Conservation (phyloP, 2,797 vertebrate genomes). For the Rhynchotus rufescens region DNA sequence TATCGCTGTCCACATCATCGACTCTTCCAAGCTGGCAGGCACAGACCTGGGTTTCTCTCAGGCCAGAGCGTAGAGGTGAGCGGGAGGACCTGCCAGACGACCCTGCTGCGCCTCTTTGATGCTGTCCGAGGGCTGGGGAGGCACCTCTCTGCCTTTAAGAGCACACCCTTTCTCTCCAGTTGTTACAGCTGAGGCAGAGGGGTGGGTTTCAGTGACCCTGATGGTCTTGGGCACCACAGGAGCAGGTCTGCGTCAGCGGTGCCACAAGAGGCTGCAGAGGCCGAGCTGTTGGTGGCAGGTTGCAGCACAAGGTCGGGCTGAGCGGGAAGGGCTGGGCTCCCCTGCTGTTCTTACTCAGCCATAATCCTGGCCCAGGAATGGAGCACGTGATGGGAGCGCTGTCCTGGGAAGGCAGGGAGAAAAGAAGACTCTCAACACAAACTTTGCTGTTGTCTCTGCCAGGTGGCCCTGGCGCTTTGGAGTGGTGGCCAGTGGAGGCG, state of each 20-base stretch:
- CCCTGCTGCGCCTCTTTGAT: neutral
- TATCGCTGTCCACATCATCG: neutral
- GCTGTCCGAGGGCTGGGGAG: neutral
- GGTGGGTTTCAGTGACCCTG: neutral
- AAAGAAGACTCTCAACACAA: neutral
- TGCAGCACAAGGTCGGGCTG: too few species aligned
- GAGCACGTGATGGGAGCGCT: neutral
- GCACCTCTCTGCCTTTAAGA: neutral
- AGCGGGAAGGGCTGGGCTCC: too few species aligned
- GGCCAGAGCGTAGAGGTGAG: neutral
- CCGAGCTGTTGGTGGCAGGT: neutral
- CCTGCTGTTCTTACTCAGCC: too few species aligned
- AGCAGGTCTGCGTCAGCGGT: neutral
- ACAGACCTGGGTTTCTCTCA: fast-evolving
- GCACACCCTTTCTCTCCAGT: neutral
- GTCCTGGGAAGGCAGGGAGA: neutral
- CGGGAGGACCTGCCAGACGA: neutral
- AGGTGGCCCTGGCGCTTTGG: neutral
- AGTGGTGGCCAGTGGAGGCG: neutral
- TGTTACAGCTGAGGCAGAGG: neutral
- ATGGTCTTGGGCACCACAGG: neutral
- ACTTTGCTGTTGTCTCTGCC: neutral
- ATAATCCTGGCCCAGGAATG: neutral
- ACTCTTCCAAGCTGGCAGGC: neutral
- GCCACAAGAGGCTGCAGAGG: neutral